Percentiles rank a stretch among this genome's conserved stretches.
phyloP scores from a whole-genome alignment of 2,113 vertebrate species.

The Istiophorus platypterus region DNA sequence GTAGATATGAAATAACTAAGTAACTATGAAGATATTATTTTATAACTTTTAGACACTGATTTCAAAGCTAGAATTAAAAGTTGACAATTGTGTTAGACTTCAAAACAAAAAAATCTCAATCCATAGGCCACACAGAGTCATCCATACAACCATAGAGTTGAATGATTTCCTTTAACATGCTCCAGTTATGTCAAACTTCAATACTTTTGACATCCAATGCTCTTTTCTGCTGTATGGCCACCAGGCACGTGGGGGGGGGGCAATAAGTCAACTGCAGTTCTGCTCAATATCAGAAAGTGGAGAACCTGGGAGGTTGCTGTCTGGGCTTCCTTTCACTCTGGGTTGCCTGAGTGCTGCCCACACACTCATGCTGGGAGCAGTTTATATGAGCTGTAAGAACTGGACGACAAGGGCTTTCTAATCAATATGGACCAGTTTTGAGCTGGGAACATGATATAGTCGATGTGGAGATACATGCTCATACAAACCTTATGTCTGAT shows the following conservation, averaged over 20 bases:
- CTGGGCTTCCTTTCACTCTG: not conserved
- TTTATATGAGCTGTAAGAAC: constrained; percentile 34
- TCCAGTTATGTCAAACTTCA: not conserved
- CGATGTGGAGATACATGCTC: constrained; percentile 3
- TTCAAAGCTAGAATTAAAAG: too few relatives aligned
- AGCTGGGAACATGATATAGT: constrained; percentile 27
- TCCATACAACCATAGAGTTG: not conserved
- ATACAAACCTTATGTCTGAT: constrained; percentile 8
- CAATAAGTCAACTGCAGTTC: constrained; percentile 25
- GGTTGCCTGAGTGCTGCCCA: not conserved
- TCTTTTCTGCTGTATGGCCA: not conserved
- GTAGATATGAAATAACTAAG: too few relatives aligned
- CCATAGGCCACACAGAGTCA: not conserved
- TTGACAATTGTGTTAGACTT: not conserved
- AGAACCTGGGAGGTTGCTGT: constrained; percentile 20
- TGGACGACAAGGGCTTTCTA: too few relatives aligned
- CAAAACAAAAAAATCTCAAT: not conserved
- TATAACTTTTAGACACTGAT: too few relatives aligned
- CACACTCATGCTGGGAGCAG: constrained; percentile 23
- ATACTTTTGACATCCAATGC: not conserved
- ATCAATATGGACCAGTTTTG: constrained; percentile 36
- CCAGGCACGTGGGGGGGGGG: not conserved
- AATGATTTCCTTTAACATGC: not conserved
- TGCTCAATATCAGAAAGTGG: constrained; percentile 27
- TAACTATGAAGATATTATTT: too few relatives aligned